Evolutionary conservation across 2,888 invertebrate species (phyloP).

Genomic region (Alloplasta piceator): DNA sequence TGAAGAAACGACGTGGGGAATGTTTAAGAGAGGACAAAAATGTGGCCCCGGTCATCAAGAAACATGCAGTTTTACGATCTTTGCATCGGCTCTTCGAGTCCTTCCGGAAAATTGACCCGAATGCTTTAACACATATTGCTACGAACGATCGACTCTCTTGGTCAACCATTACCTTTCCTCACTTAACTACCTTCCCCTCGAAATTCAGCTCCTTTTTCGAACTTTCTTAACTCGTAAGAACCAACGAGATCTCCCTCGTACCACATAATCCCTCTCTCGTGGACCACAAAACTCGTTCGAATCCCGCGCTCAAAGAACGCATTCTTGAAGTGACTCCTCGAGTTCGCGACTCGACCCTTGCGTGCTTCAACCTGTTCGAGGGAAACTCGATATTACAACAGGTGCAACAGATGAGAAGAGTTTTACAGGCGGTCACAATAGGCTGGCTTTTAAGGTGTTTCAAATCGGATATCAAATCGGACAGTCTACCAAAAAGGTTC

Average conservation of each 20-base stretch:
- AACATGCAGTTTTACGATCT: conserved; percentile 27
- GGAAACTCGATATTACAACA: conserved; percentile 58
- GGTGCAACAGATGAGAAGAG: conserved; percentile 36
- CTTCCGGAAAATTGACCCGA: conserved; percentile 50
- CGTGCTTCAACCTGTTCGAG: conserved; percentile 47
- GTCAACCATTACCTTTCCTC: neutral
- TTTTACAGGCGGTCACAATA: too few species aligned
- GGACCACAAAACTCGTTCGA: conserved; percentile 35
- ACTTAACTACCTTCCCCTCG: neutral
- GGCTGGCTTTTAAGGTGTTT: too few species aligned
- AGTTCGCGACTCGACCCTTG: conserved; percentile 15
- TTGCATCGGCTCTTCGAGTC: conserved; percentile 24
- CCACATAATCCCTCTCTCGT: conserved; percentile 9
- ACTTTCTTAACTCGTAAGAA: conserved; percentile 17
- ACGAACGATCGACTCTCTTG: conserved; percentile 15
- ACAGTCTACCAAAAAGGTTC: too few species aligned
- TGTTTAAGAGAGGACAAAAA: conserved; percentile 1
- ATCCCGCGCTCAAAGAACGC: conserved; percentile 31
- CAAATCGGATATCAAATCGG: too few species aligned
- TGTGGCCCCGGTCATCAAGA: neutral
- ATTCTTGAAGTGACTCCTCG: conserved; percentile 49
- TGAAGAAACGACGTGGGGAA: conserved; percentile 1
- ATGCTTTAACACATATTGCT: conserved; percentile 17
- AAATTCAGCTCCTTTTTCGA: conserved; percentile 10
- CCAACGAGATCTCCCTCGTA: conserved; percentile 2